phyloP scores from a whole-genome alignment of 2,888 invertebrate species.

The Microplitis manilae region DNA sequence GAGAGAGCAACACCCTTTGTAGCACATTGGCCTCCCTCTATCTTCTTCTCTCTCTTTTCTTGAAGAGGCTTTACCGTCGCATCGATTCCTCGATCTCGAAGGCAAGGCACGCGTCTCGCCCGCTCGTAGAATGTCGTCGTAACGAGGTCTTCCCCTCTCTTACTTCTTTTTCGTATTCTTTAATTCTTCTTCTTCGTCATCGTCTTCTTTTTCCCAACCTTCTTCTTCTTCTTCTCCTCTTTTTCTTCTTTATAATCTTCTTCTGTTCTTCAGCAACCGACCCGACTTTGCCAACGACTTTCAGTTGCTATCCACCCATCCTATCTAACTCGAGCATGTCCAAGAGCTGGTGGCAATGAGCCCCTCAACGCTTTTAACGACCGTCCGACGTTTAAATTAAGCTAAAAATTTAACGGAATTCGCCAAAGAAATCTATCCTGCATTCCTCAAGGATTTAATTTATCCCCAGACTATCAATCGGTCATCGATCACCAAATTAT shows the following conservation, averaged over 20 bases:
- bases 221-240: conserved; percentile 21
- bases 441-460: conserved; percentile 67
- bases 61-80: conserved; percentile 47
- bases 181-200: conserved; percentile 32
- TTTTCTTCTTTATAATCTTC: neutral
- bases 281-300: conserved; percentile 32
- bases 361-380: conserved; percentile 10
- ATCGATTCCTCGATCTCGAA: conserved; percentile 66
- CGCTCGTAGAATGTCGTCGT: conserved; percentile 69
- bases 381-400: conserved; percentile 69
- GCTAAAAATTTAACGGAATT: conserved; percentile 68
- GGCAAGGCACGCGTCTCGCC: conserved; percentile 71
- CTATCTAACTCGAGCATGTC: conserved; percentile 13
- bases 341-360: conserved; percentile 24
- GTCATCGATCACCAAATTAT: conserved; percentile 53
- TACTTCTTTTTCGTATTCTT: conserved; percentile 32
- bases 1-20: conserved; percentile 35
- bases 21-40: conserved; percentile 38
- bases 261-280: conserved; percentile 10
- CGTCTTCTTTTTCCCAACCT: conserved; percentile 19
- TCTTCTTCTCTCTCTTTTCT: conserved; percentile 35
- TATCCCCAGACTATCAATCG: conserved; percentile 61
- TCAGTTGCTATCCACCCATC: conserved; percentile 8
- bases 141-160: conserved; percentile 65
- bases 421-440: conserved; percentile 64